These are phyloP conservation scores for Platycheirus albimanus DNA, from an alignment of 2,888 invertebrate genomes.

Conservation along the genomic window DNA sequence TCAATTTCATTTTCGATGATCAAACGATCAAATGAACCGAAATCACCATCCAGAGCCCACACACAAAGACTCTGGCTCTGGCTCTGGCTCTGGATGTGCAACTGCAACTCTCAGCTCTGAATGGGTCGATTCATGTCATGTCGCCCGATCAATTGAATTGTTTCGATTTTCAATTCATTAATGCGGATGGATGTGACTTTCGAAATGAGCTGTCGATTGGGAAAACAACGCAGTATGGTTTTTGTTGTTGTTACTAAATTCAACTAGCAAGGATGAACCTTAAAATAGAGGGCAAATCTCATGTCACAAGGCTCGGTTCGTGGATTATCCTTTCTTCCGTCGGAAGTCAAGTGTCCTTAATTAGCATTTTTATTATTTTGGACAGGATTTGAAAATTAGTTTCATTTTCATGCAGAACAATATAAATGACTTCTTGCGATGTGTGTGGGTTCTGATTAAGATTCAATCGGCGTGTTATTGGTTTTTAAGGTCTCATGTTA, in stretches of 20 bases:
- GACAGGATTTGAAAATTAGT: constrained; percentile 28
- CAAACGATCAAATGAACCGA: constrained; percentile 72
- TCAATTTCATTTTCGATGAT: constrained; percentile 45
- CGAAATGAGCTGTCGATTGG: constrained; percentile 51
- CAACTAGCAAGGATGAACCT: background rate
- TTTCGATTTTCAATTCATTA: constrained; percentile 39
- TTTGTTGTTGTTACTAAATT: background rate
- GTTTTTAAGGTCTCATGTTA: constrained; percentile 21
- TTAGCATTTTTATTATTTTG: constrained; percentile 13
- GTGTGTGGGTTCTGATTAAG: constrained; percentile 59
- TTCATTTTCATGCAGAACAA: background rate
- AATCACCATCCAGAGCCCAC: constrained; percentile 69
- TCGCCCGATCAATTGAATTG: constrained; percentile 70
- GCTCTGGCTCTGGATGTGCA: background rate
- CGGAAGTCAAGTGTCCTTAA: constrained; percentile 68
- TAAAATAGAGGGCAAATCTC: background rate
- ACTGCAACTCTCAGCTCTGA: constrained; percentile 30
- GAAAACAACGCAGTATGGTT: constrained; percentile 33
- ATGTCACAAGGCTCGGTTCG: background rate
- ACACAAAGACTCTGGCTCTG: constrained; percentile 31
- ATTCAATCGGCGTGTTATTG: constrained; percentile 54
- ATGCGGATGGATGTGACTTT: constrained; percentile 26
- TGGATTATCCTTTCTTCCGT: constrained; percentile 53
- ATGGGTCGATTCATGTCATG: constrained; percentile 68
- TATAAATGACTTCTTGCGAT: background rate